These are phyloP conservation scores for Seira musarum DNA, from an alignment of 2,888 invertebrate species.

Conservation along the genomic window DNA sequence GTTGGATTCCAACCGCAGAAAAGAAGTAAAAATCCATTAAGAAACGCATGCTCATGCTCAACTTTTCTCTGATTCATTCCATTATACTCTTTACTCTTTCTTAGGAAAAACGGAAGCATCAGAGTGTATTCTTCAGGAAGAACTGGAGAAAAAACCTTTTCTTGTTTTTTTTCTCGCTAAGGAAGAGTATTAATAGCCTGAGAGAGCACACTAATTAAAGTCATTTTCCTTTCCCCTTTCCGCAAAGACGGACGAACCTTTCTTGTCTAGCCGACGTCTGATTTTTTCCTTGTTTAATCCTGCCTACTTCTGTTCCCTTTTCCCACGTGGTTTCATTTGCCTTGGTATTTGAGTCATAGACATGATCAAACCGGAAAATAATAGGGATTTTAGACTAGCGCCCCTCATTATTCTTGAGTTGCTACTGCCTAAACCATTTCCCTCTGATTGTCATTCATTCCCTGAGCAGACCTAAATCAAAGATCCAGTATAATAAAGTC, in stretches of 20 bases:
- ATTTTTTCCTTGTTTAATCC: too few species aligned
- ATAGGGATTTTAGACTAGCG: too few species aligned
- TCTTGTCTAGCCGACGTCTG: too few species aligned
- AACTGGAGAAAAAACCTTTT: constrained; percentile 1
- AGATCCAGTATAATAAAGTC: too few species aligned
- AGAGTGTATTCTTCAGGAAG: constrained; percentile 18
- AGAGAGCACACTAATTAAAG: constrained; percentile 43
- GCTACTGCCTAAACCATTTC: too few species aligned
- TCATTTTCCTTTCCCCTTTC: constrained; percentile 25
- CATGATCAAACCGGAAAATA: background rate
- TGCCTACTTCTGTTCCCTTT: background rate
- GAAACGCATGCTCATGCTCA: background rate
- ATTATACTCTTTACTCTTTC: background rate
- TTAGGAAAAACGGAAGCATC: constrained; percentile 3
- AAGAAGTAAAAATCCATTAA: background rate
- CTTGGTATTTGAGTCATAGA: too few species aligned
- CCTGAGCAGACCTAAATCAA: too few species aligned
- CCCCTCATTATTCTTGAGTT: too few species aligned
- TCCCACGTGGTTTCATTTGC: constrained; percentile 30
- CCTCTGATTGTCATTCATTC: constrained; percentile 34
- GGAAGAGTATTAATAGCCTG: constrained; percentile 26
- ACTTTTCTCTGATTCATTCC: constrained; percentile 13
- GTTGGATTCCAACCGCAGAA: too few species aligned
- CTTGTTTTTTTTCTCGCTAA: constrained; percentile 17
- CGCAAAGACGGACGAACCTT: too few species aligned